Evolutionary conservation across 2,797 vertebrate genomes (phyloP).

Genomic region (Melanogrammus aeglefinus): DNA sequence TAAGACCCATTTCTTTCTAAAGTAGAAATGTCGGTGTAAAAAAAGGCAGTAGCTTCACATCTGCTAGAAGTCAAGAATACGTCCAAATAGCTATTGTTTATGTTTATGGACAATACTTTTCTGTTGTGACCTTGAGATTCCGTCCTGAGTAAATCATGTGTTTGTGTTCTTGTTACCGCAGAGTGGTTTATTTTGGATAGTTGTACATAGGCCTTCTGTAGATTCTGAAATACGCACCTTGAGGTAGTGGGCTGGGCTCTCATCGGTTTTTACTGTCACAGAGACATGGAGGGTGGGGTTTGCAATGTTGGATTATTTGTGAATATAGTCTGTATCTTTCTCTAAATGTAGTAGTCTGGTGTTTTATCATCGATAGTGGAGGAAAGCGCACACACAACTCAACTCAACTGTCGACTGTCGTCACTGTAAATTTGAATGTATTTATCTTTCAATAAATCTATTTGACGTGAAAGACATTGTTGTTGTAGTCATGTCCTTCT

Average conservation of each 20-base stretch:
- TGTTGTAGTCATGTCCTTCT: conserved; percentile 13
- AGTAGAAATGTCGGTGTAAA: not conserved
- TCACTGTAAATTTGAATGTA: conserved; percentile 83
- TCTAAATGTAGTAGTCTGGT: conserved; percentile 76
- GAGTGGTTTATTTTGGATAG: conserved; percentile 68
- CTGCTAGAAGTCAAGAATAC: conserved; percentile 41
- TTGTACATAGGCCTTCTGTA: conserved; percentile 70
- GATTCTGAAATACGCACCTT: conserved; percentile 70
- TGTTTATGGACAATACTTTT: conserved; percentile 37
- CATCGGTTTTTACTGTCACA: conserved; percentile 63
- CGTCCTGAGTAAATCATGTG: conserved; percentile 54
- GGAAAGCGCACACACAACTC: conserved; percentile 62
- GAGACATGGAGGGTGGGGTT: conserved; percentile 58
- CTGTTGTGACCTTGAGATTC: conserved; percentile 59
- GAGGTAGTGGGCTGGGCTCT: conserved; percentile 57
- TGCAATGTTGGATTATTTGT: conserved; percentile 73
- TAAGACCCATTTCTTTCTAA: not conserved
- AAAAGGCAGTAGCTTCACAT: conserved; percentile 36
- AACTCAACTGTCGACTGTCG: conserved; percentile 76
- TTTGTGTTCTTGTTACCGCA: conserved; percentile 54
- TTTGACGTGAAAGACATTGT: conserved; percentile 59
- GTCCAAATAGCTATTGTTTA: conserved; percentile 53
- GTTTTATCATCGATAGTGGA: conserved; percentile 71
- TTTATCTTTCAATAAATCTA: conserved; percentile 85
- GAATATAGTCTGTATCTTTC: conserved; percentile 69